phyloP scores from a whole-genome alignment of 2,888 invertebrate species.

The Beris chalybata region DNA sequence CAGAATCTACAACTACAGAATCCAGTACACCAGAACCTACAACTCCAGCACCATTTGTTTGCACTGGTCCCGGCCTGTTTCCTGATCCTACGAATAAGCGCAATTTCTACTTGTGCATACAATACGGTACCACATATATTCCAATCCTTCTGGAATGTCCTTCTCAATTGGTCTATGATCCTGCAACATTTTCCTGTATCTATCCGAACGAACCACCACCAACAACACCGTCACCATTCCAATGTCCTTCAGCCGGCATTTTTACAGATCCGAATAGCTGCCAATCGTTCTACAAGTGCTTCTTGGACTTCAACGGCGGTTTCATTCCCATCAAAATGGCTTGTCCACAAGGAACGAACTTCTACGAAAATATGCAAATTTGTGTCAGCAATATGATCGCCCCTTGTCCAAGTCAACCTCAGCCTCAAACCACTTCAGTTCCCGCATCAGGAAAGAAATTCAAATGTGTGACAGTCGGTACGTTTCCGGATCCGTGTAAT shows the following conservation, averaged over 20 bases:
- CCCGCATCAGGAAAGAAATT: too few species aligned
- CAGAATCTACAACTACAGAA: neutral
- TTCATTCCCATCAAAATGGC: neutral
- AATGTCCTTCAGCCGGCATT: constrained; percentile 5
- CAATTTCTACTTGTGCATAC: constrained; percentile 16
- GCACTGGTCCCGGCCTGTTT: constrained; percentile 11
- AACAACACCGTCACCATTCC: neutral
- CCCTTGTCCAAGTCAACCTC: too few species aligned
- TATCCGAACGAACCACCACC: constrained; percentile 4
- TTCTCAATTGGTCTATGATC: neutral
- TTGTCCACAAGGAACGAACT: constrained; percentile 9
- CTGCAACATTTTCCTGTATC: constrained; percentile 1
- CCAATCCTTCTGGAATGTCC: constrained; percentile 6
- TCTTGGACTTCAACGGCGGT: constrained; percentile 12
- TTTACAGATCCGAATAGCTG: constrained; percentile 8
- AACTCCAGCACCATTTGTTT: constrained; percentile 10
- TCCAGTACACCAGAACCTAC: neutral
- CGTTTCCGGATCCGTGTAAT: too few species aligned
- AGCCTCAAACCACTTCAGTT: too few species aligned
- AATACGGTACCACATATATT: constrained; percentile 5
- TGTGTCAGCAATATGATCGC: constrained; percentile 8
- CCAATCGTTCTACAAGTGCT: constrained; percentile 17
- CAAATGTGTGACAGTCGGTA: too few species aligned
- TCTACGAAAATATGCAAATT: constrained; percentile 12
- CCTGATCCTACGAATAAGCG: neutral